Evolutionary conservation across 2,113 vertebrate species (phyloP), one percentile per base, ranked within the genome.

Genomic region (Epinephelus lanceolatus): DNA sequence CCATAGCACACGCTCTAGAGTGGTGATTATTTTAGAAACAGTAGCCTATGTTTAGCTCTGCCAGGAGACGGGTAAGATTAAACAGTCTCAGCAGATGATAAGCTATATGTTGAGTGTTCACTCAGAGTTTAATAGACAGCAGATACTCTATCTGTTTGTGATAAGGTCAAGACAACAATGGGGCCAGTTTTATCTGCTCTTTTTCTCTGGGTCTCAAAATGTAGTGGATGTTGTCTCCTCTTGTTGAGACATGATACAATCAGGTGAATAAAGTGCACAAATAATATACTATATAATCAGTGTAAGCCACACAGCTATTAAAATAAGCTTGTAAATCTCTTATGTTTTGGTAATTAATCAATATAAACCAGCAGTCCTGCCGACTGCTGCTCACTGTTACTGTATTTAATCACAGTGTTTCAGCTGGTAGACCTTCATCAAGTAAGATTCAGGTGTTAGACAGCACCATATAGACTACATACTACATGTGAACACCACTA

Each of bases 41-140:
- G 83, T 42, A 51, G 84, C 57, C 84, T 84, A 86, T 72, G 88
- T 91, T 89, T 90, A 88, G 86, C 80, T 71, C 47, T 33, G 42
- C 56, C 2, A 2, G 27, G 79, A 89, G 83, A 83, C 71, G 51
- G 45, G 15, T 40, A 19, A 61, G 74, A 86, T 82, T 80, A 61
- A 62, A 60, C 70, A 37, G 42, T 53, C 47, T 71, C 59, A 52
- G 70, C 57, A 71, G 76, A 80, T 57, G 79, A 91, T 89, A 83
- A 83, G 60, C 40, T 71, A 13, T 61, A 80, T 37, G 66, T 15
- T 25, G 73, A 81, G 72, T 53, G 78, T 73, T 70, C 11, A 12
- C 19, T 25, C 63, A 73, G 80, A 56, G 19, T 84, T 66, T 67
- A 69, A 75, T 60, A 42, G 71, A 47, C 37, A 27, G 33, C 68